Evolutionary conservation across 2,888 invertebrate species (phyloP).

Genomic region (Brenthis ino): DNA sequence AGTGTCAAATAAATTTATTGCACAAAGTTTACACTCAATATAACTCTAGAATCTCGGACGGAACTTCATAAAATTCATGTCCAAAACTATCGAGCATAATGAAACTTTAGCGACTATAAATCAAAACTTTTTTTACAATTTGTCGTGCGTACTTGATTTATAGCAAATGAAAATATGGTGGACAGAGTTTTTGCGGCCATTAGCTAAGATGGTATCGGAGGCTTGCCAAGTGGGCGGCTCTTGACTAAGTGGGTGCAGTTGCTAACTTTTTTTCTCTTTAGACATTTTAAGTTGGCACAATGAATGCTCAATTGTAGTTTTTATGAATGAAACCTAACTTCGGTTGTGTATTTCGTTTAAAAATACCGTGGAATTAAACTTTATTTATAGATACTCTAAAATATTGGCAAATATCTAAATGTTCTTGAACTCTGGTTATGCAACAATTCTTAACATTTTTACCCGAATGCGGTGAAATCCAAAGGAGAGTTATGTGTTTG

Average conservation of each 20-base stretch:
- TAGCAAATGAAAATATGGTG: constrained; percentile 37
- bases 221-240: constrained; percentile 57
- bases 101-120: constrained; percentile 28
- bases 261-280: constrained; percentile 39
- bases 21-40: neutral
- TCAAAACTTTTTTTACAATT: constrained; percentile 33
- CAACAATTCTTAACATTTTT: too few relatives aligned
- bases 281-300: constrained; percentile 39
- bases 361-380: neutral
- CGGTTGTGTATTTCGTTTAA: constrained; percentile 18
- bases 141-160: constrained; percentile 38
- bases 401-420: neutral
- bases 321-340: constrained; percentile 35
- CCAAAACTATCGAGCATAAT: constrained; percentile 8
- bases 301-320: constrained; percentile 37
- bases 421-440: too few relatives aligned
- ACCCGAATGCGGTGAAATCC: too few relatives aligned
- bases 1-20: constrained; percentile 4
- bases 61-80: constrained; percentile 20
- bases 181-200: constrained; percentile 45
- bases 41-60: neutral
- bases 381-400: neutral
- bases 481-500: too few relatives aligned
- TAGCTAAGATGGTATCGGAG: constrained; percentile 48
- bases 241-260: constrained; percentile 49